Evolutionary conservation across 2,888 invertebrate species (phyloP).

Genomic region (Crepidodera aurea): DNA sequence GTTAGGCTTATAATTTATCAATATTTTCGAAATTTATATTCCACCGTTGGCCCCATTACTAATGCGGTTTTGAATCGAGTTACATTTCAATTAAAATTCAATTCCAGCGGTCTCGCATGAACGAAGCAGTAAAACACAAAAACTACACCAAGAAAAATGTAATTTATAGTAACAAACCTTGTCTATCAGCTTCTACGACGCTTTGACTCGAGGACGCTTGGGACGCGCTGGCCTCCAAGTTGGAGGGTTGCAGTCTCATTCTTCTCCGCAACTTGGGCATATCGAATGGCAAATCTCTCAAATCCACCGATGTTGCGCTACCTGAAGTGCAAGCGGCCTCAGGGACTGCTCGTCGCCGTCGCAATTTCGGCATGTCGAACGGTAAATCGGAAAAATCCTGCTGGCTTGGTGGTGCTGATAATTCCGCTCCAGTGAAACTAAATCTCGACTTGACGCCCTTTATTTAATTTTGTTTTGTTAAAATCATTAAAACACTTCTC

Average conservation of each 20-base stretch:
- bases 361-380: conserved; percentile 89
- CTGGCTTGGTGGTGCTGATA: conserved; percentile 65
- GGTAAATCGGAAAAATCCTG: conserved; percentile 82
- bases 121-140: neutral
- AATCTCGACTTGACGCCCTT: conserved; percentile 66
- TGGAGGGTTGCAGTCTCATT: conserved; percentile 68
- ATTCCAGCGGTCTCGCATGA: too few relatives aligned
- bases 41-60: too few relatives aligned
- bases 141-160: neutral
- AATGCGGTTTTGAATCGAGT: too few relatives aligned
- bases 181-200: conserved; percentile 75
- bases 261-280: conserved; percentile 88
- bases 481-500: neutral
- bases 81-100: too few relatives aligned
- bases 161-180: conserved; percentile 61
- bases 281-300: conserved; percentile 86
- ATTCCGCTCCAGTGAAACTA: conserved; percentile 51
- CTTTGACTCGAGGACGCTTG: conserved; percentile 86
- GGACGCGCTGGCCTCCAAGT: conserved; percentile 77
- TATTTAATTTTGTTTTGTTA: conserved; percentile 19
- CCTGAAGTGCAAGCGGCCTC: conserved; percentile 75
- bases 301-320: conserved; percentile 77
- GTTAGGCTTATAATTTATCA: too few relatives aligned
- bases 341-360: conserved; percentile 72
- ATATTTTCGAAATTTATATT: too few relatives aligned